Evolutionary conservation across 1,140 invertebrate genomes (phyloP), one percentile per base, ranked within the genome.

Genomic region (Phymorhynchus buccinoides): DNA sequence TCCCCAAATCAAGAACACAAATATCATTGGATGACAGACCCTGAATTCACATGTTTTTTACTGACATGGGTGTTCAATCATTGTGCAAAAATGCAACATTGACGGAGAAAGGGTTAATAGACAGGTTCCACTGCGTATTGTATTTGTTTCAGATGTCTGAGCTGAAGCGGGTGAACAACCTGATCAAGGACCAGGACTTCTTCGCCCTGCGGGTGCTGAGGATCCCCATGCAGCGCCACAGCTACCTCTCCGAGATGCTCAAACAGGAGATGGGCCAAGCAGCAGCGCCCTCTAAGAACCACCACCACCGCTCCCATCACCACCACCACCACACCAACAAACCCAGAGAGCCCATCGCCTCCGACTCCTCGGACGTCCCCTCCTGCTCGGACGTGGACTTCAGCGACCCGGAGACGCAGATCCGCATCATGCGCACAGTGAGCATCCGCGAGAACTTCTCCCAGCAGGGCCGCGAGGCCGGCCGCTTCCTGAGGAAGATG

Each of bases 111-210:
- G n/a, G n/a, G n/a, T n/a, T n/a, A n/a, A n/a, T n/a, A n/a, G n/a
- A n/a, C n/a, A n/a, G n/a, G n/a, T n/a, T n/a, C n/a, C n/a, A n/a
- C n/a, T n/a, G n/a, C n/a, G n/a, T n/a, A n/a, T n/a, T n/a, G n/a
- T n/a, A n/a, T n/a, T n/a, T n/a, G n/a, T n/a, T 86, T 32, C 88
- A 92, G 91, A 89, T 92, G 39, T 88, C 91, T 41, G 91, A 92
- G 84, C 39, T 92, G 37, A 92, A 92, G 85, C 84, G 91, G 68
- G 84, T 91, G 14, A 92, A 92, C 81, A 91, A 92, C 52, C 84
- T 92, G 39, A 91, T 92, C 35, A 88, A 88, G 80, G 91, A 92
- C 83, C 91, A 91, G 85, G 91, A 92, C 35, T 91, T 92, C 81
- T 92, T 89, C 89, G 91, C 88, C 35, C 84, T 89, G 32, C 88